Evolutionary conservation across 2,797 vertebrate genomes (phyloP).

Genomic region (Amniataba percoides): DNA sequence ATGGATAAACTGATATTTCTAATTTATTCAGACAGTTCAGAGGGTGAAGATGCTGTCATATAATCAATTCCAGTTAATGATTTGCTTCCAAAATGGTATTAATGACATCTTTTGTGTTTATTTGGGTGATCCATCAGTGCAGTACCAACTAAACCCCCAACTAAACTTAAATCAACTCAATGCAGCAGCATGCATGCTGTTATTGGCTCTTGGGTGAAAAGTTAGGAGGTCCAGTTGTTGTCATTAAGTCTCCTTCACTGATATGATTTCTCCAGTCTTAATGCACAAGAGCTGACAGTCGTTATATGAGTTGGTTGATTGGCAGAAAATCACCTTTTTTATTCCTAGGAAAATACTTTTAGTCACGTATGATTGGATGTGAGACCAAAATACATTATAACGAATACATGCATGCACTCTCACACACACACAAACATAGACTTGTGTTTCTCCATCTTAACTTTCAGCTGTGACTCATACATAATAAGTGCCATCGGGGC

Average conservation of each 20-base stretch:
- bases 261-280: not conserved
- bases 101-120: not conserved
- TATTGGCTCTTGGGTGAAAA: too few species aligned
- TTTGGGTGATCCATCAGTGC: not conserved
- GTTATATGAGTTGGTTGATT: not conserved
- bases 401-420: not conserved
- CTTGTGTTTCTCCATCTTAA: not conserved
- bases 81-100: not conserved
- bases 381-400: too few species aligned
- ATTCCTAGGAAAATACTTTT: too few species aligned
- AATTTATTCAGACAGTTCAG: not conserved
- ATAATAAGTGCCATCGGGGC: slow-evolving; percentile 8
- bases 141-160: not conserved
- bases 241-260: not conserved
- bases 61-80: not conserved
- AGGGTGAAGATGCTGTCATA: not conserved
- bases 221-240: too few species aligned
- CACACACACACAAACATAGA: not conserved
- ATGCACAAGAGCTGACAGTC: not conserved
- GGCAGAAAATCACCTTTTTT: not conserved
- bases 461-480: slow-evolving; percentile 46
- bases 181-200: not conserved
- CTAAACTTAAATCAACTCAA: not conserved
- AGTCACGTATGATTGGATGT: too few species aligned
- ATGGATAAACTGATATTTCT: not conserved